Evolutionary conservation across 2,888 invertebrate genomes (phyloP).

Genomic region (Xestia xanthographa): DNA sequence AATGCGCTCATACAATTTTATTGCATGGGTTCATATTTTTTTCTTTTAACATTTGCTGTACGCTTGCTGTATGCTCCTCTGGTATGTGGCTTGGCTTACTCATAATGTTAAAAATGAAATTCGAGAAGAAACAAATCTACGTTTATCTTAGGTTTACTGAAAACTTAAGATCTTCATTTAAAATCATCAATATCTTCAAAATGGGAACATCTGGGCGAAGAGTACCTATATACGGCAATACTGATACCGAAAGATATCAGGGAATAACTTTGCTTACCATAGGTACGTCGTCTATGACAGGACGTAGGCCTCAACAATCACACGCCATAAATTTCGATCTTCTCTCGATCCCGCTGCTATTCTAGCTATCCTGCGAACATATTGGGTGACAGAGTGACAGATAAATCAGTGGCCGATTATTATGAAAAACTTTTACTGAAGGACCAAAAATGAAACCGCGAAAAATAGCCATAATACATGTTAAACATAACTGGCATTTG

Average conservation of each 20-base stretch:
- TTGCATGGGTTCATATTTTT: neutral
- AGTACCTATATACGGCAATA: too few relatives aligned
- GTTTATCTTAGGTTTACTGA: neutral
- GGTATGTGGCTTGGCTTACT: neutral
- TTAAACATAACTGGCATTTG: neutral
- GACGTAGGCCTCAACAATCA: neutral
- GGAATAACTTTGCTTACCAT: neutral
- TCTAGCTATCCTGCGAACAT: neutral
- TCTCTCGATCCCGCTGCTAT: neutral
- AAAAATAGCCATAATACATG: neutral
- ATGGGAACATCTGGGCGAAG: neutral
- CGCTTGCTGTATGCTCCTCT: neutral
- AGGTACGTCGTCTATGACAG: neutral
- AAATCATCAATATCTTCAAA: neutral
- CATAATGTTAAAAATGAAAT: neutral
- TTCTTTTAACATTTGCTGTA: neutral
- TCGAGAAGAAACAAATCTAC: neutral
- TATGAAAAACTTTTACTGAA: neutral
- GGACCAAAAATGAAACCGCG: neutral
- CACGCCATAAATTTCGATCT: neutral
- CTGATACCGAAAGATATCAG: too few relatives aligned
- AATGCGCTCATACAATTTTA: too few relatives aligned
- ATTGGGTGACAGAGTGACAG: neutral
- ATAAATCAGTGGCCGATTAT: neutral
- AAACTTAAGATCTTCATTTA: neutral